Base-by-base conservation (phyloP, 2,113 vertebrate genomes). In the Indicator maculatus region DNA sequence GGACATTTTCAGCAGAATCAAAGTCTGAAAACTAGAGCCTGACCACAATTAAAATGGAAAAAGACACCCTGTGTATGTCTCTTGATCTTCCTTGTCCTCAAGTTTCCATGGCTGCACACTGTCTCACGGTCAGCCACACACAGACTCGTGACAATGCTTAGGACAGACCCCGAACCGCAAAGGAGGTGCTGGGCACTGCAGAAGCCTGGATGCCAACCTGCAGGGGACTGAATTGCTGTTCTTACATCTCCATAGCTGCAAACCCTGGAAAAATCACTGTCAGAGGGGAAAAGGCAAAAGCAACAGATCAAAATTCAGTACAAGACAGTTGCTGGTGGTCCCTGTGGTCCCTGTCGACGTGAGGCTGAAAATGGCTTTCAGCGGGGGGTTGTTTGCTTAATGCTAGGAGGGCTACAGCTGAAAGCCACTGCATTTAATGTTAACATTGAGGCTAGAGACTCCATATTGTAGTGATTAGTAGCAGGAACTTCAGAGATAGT, bases 381-480 rank as follows among this genome's bases (percentile, higher is more conserved):
- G 72, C 2, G 0, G 56, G 75, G 74, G 75, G 14, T 53, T 93
- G 63, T 91, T 95, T 94, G 94, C 82, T 80, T 95, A 87, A 71
- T 88, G 64, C 89, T 94, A 93, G 84, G 72, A 92, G 33, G 64
- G 47, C 56, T 92, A 60, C 79, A 92, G 82, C 87, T 93, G 75
- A 93, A 94, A 95, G 85, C 87, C 72, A 52, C 89, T 79, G 39
- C 38, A 83, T 77, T 96, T 89, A 93, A 93, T 85, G 89, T 88
- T 95, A 92, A 93, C 87, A 86, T 52, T 95, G 67, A 92, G 67
- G 79, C 85, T 93, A 80, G 41, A 88, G 76, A 47, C 53, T 92
- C 70, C 93, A 92, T 93, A 89, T 71, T 96, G 95, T 86, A 93
- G 74, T 91, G 83, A 96, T 95, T 95, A 95, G 84, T 28, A 92